A percentile compares a stretch with the other conserved stretches of the same genome.
Conservation (phyloP, 2,797 vertebrate genomes). For the Phataginus tetradactyla region DNA sequence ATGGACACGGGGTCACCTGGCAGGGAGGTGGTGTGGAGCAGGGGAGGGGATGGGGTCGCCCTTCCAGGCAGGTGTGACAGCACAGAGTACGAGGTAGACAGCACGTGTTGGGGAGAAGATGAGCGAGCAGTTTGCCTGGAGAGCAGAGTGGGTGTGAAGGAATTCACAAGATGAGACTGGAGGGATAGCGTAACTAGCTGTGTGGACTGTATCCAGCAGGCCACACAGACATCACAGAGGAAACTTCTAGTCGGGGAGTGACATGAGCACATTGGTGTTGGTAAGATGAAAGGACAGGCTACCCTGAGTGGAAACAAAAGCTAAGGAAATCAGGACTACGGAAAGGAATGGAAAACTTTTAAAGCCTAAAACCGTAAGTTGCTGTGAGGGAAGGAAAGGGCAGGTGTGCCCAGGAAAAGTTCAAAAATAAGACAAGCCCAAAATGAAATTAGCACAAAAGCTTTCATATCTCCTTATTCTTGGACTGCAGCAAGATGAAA, state of each 20-base stretch:
- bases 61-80: background rate
- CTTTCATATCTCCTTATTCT: background rate
- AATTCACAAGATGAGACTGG: background rate
- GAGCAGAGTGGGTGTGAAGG: background rate
- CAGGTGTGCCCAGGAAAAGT: background rate
- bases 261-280: background rate
- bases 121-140: background rate
- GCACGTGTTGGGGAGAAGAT: background rate
- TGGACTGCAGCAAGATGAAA: background rate
- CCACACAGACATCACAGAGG: background rate
- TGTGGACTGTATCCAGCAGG: background rate
- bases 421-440: background rate
- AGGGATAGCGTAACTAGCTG: background rate
- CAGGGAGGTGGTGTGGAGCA: background rate
- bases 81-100: background rate
- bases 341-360: background rate
- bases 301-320: background rate
- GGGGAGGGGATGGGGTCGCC: accelerated
- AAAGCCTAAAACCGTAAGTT: background rate
- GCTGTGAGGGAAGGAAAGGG: background rate
- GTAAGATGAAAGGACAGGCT: background rate
- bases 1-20: background rate
- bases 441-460: slow-evolving; percentile 6
- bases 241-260: background rate
- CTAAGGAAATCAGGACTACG: background rate